Conservation (phyloP, 2,797 vertebrate genomes). For the Thamnophis elegans region DNA sequence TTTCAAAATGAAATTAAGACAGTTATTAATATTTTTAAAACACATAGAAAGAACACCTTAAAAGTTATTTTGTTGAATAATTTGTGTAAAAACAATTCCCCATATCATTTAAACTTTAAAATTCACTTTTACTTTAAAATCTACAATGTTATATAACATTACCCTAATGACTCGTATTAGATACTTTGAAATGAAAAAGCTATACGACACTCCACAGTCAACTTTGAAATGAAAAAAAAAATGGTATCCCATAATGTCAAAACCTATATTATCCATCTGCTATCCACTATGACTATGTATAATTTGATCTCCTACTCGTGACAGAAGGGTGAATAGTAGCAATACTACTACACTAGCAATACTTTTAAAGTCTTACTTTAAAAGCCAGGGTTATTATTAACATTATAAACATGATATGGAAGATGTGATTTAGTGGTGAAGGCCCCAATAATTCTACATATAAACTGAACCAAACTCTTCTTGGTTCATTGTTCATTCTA, state of each 20-base stretch:
- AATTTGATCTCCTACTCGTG: background rate
- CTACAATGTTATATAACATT: background rate
- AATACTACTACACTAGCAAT: background rate
- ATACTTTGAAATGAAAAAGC: background rate
- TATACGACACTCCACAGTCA: background rate
- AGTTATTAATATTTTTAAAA: slow-evolving; percentile 43
- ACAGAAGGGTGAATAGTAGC: background rate
- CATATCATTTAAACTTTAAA: slow-evolving; percentile 22
- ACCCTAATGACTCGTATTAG: background rate
- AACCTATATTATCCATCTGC: background rate
- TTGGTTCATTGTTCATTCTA: background rate
- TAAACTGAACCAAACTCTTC: background rate
- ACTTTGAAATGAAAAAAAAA: background rate
- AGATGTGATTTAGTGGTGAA: background rate
- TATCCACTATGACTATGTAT: background rate
- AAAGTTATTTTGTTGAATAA: slow-evolving; percentile 57
- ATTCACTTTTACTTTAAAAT: background rate
- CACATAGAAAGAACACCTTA: slow-evolving; percentile 42
- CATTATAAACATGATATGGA: background rate
- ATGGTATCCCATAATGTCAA: background rate
- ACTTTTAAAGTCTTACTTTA: background rate
- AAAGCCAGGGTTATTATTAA: background rate
- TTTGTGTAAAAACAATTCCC: slow-evolving; percentile 54
- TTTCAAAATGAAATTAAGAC: slow-evolving; percentile 42
- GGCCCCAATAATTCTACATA: background rate